Conservation (phyloP, 1,140 invertebrate species). For the Myzus persicae region DNA sequence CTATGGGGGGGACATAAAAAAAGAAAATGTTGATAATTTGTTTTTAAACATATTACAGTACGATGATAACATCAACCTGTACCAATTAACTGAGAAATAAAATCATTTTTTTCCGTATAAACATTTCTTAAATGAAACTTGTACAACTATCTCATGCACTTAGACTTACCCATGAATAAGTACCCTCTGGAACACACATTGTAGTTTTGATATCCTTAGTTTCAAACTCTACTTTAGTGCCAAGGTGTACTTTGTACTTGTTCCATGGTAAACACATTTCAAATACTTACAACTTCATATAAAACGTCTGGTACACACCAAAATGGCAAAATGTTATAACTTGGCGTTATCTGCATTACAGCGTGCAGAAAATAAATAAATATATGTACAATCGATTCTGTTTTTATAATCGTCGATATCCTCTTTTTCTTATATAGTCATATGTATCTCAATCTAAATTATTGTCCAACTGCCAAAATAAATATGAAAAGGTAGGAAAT, state of each 20-base stretch:
- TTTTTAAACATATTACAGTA: not conserved
- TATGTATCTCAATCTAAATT: not conserved
- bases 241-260: not conserved
- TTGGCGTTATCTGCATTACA: not conserved
- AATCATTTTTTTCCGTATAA: not conserved
- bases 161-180: not conserved
- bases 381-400: not conserved
- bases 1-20: too few relatives aligned
- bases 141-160: conserved; percentile 5
- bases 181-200: not conserved
- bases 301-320: not conserved
- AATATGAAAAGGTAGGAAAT: too few relatives aligned
- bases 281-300: not conserved
- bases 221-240: not conserved
- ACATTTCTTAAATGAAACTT: conserved; percentile 22
- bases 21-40: not conserved
- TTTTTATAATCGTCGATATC: not conserved
- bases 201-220: not conserved
- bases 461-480: too few relatives aligned
- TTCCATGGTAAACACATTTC: not conserved
- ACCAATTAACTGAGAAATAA: not conserved
- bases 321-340: not conserved
- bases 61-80: too few relatives aligned
- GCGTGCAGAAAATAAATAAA: not conserved
- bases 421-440: not conserved